phyloP scores from a whole-genome alignment of 1,140 invertebrate species.

The Chrysopa pallens region DNA sequence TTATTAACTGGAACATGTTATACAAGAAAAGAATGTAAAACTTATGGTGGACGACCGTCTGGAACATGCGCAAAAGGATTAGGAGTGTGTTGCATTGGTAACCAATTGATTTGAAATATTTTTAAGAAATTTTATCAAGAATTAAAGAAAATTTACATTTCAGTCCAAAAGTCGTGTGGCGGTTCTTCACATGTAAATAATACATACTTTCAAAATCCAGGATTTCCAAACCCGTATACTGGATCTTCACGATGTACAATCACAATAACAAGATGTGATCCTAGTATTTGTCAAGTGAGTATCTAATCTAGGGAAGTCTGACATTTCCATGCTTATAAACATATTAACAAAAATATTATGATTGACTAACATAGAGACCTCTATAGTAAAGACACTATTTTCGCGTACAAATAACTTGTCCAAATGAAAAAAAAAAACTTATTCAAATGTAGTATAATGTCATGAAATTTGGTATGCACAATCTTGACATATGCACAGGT shows the following conservation, averaged over 20 bases:
- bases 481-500: too few relatives aligned
- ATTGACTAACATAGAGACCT: too few relatives aligned
- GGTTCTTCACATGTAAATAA: slow-evolving; percentile 51
- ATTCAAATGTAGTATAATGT: too few relatives aligned
- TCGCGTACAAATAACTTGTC: too few relatives aligned
- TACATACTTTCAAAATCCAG: slow-evolving; percentile 63
- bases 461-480: too few relatives aligned
- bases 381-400: too few relatives aligned
- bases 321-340: too few relatives aligned
- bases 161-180: slow-evolving; percentile 51
- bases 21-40: slow-evolving; percentile 51
- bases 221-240: slow-evolving; percentile 43
- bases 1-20: slow-evolving; percentile 55
- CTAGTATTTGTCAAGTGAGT: slow-evolving; percentile 60
- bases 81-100: slow-evolving; percentile 61
- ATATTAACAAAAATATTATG: too few relatives aligned
- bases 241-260: slow-evolving; percentile 50
- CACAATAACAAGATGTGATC: slow-evolving; percentile 44
- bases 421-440: too few relatives aligned
- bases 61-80: slow-evolving; percentile 48
- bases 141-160: slow-evolving; percentile 6
- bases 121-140: too few relatives aligned
- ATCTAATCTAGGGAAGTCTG: too few relatives aligned
- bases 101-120: slow-evolving; percentile 20
- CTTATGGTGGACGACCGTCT: slow-evolving; percentile 44